These are phyloP conservation scores for Coccyzus lansbergi DNA, from an alignment of 2,797 vertebrate species.

Conservation along the genomic window DNA sequence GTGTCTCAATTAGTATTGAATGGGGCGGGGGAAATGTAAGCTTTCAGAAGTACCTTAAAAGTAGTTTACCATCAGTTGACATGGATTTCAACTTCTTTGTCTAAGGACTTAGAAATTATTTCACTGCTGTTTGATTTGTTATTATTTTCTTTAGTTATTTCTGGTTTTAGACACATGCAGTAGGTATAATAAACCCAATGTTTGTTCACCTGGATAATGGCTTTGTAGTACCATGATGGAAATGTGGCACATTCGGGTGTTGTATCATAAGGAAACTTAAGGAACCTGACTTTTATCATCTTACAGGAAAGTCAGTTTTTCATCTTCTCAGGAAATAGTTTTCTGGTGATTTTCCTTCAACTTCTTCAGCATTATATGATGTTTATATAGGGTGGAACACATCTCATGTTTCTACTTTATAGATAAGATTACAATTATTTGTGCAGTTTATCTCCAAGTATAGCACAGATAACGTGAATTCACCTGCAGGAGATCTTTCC, in stretches of 20 bases:
- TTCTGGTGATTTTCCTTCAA: background rate
- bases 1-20: background rate
- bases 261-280: background rate
- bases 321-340: background rate
- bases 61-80: background rate
- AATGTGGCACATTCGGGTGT: fast-evolving
- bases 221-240: background rate
- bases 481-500: background rate
- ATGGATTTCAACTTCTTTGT: background rate
- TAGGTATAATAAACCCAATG: background rate
- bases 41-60: background rate
- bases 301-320: background rate
- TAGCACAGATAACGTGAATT: background rate
- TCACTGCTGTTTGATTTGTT: background rate
- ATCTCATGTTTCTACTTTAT: background rate
- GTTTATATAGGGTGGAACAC: background rate
- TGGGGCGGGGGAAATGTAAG: background rate
- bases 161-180: background rate
- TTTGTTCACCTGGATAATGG: background rate
- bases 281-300: background rate
- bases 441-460: background rate
- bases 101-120: background rate
- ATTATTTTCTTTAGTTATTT: background rate
- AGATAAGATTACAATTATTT: constrained; percentile 26
- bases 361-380: background rate